A percentile compares a stretch with the other conserved stretches of the same genome.
phyloP scores from a whole-genome alignment of 2,113 vertebrate species.

The Pseudonaja textilis region DNA sequence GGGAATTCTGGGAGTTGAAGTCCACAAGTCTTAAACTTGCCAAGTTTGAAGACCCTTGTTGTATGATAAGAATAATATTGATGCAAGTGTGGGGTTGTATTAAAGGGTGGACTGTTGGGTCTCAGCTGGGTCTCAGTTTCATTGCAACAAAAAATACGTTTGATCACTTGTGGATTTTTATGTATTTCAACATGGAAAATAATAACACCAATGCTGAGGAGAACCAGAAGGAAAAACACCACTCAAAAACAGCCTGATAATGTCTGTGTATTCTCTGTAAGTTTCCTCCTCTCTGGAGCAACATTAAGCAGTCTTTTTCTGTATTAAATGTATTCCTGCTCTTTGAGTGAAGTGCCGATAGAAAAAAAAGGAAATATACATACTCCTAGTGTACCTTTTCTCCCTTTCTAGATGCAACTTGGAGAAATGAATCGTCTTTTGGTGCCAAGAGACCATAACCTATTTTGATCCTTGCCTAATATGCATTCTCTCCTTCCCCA shows the following conservation, averaged over 20 bases:
- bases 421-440: neutral
- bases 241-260: neutral
- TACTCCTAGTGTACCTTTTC: neutral
- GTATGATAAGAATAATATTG: constrained; percentile 64
- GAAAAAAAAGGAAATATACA: neutral
- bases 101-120: constrained; percentile 37
- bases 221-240: neutral
- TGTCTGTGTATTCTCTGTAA: neutral
- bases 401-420: neutral
- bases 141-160: constrained; percentile 6
- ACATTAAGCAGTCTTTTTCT: neutral
- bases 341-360: neutral
- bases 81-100: constrained; percentile 60
- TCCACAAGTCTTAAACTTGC: too few relatives aligned
- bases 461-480: neutral
- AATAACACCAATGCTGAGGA: neutral
- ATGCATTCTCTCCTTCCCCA: neutral
- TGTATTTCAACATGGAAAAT: neutral
- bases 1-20: too few relatives aligned
- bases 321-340: neutral
- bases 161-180: constrained; percentile 28
- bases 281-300: neutral
- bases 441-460: neutral
- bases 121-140: neutral
- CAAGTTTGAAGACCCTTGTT: too few relatives aligned